Base-by-base conservation (phyloP, 2,797 vertebrate species). In the Xiphorhynchus erythropygius region DNA sequence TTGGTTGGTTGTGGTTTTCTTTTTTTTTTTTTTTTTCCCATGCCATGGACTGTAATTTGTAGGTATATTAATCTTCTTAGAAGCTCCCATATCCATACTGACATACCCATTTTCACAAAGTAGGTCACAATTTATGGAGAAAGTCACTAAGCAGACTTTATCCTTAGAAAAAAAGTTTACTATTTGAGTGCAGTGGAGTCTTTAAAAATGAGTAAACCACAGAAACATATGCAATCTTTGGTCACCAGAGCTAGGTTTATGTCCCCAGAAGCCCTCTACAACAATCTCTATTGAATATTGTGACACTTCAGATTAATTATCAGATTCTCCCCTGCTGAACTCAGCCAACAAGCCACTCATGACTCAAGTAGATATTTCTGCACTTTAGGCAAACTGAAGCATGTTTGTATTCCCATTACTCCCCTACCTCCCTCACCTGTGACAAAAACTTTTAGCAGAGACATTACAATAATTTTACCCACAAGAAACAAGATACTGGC, bases 271-370 rank as follows among this genome's bases (percentile, higher is more conserved):
- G 57, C 27, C 84, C 64, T 75, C 39, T 50, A 10, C 57, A 64
- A 62, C 65, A 80, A 86, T 89, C 93, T 89, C 22, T 65, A 37
- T 76, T 2, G 5, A 92, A 87, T 69, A 67, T 7, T 84, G 60
- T 94, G 95, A 91, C 59, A 91, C 47, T 92, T 94, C 77, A 95
- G 77, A 96, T 95, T 96, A 94, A 97, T 95, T 93, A 81, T 47
- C 5, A 49, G 18, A 28, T 77, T 93, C 44, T 89, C n/a, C 86
- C 56, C 69, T 65, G 44, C 44, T 94, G 87, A 97, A 95, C 85
- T 93, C 33, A 80, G 49, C 32, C 67, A 90, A 52, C 42, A 86
- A 90, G 41, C 18, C 60, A 90, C 50, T 89, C 68, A 91, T 82
- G 94, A 91, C 49, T 93, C 19, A 42, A 85, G 35, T 65, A 95